Percentiles rank a stretch among this genome's conserved stretches.
Evolutionary conservation across 2,888 invertebrate genomes (phyloP).

Genomic region (Miltochrista miniata): DNA sequence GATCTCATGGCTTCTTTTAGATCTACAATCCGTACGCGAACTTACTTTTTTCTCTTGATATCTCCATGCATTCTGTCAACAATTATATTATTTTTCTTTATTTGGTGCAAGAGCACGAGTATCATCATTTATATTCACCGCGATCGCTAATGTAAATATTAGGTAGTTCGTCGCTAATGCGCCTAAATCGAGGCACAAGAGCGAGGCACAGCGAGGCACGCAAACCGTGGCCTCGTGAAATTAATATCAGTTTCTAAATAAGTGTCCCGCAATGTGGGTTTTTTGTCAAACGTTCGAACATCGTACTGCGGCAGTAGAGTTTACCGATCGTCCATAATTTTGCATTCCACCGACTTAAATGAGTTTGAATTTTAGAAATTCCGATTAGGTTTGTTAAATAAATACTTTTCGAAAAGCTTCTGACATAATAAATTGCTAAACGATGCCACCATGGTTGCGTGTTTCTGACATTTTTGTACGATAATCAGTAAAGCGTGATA

Average conservation of each 20-base stretch:
- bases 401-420: slow-evolving; percentile 6
- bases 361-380: slow-evolving; percentile 19
- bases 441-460: neutral
- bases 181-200: slow-evolving; percentile 36
- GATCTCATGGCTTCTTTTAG: too few species aligned
- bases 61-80: neutral
- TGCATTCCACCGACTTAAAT: slow-evolving; percentile 21
- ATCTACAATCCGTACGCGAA: too few species aligned
- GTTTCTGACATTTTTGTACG: neutral
- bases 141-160: slow-evolving; percentile 19
- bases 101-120: neutral
- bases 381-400: slow-evolving; percentile 20
- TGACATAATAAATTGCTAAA: neutral
- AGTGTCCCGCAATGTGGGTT: slow-evolving; percentile 64
- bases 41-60: too few species aligned
- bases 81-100: neutral
- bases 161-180: slow-evolving; percentile 34
- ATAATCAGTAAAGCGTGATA: neutral
- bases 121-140: neutral
- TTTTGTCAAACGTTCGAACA: slow-evolving; percentile 49
- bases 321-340: slow-evolving; percentile 28
- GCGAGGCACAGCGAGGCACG: slow-evolving; percentile 66
- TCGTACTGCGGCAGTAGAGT: slow-evolving; percentile 23
- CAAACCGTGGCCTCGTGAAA: slow-evolving; percentile 67
- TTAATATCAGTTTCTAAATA: slow-evolving; percentile 77